These are phyloP conservation scores for Crypturellus tataupa DNA, from an alignment of 2,797 vertebrate genomes.

Conservation along the genomic window DNA sequence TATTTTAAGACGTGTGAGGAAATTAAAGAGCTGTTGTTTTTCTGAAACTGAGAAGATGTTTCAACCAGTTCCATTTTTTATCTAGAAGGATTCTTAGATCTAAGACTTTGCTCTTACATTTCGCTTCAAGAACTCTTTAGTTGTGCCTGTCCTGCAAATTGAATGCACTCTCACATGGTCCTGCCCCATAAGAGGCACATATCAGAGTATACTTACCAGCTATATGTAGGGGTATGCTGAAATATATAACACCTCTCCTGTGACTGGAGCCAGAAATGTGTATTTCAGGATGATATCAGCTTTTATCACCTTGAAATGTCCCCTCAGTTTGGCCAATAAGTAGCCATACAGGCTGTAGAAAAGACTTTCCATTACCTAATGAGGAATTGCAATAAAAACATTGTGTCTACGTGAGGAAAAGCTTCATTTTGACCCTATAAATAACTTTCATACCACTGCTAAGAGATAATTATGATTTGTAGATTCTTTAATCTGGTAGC, in stretches of 20 bases:
- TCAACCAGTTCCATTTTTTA: neutral
- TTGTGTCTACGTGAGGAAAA: neutral
- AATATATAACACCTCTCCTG: neutral
- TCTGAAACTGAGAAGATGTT: neutral
- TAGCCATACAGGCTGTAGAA: neutral
- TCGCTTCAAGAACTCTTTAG: neutral
- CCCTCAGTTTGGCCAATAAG: neutral
- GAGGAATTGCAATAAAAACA: neutral
- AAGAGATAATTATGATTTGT: neutral
- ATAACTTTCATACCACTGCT: neutral
- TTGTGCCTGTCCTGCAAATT: neutral
- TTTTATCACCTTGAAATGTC: neutral
- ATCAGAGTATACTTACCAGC: neutral
- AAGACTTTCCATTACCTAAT: neutral
- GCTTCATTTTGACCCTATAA: neutral
- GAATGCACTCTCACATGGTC: neutral
- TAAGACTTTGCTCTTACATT: neutral
- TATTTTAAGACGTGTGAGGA: neutral
- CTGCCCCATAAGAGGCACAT: neutral
- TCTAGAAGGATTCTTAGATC: neutral
- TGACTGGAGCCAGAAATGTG: neutral
- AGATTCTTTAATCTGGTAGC: neutral
- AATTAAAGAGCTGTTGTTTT: neutral
- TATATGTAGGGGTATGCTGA: neutral
- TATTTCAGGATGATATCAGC: neutral